Conservation (phyloP, 2,113 vertebrate species). For the Mastomys natalensis region DNA sequence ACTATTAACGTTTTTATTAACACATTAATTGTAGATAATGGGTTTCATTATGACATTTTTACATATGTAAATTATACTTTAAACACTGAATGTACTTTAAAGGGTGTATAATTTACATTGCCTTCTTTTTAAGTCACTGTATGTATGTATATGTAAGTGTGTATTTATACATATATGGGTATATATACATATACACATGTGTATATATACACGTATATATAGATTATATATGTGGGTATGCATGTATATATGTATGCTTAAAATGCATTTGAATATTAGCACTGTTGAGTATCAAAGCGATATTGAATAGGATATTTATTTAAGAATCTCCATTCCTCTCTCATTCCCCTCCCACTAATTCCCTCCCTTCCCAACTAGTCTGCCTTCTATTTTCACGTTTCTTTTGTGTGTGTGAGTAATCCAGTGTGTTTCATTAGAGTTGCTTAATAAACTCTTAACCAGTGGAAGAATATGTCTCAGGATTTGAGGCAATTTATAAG, state of each 20-base stretch:
- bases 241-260: neutral
- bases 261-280: neutral
- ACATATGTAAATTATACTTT: neutral
- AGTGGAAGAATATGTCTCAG: neutral
- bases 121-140: neutral
- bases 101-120: neutral
- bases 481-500: neutral
- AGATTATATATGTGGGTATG: too few relatives aligned
- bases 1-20: neutral
- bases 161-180: too few relatives aligned
- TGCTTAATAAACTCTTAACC: neutral
- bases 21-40: neutral
- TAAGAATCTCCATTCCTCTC: neutral
- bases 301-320: neutral
- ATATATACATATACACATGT: too few relatives aligned
- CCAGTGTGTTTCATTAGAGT: neutral
- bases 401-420: neutral
- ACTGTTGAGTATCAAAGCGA: neutral
- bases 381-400: neutral
- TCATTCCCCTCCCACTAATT: neutral
- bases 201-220: too few relatives aligned
- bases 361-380: neutral
- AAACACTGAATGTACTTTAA: neutral
- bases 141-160: too few relatives aligned
- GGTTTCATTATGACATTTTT: neutral